Percentiles rank a stretch among this genome's conserved stretches.
These are phyloP conservation scores for Neelides folsomi DNA, from an alignment of 2,888 invertebrate genomes.

Conservation along the genomic window DNA sequence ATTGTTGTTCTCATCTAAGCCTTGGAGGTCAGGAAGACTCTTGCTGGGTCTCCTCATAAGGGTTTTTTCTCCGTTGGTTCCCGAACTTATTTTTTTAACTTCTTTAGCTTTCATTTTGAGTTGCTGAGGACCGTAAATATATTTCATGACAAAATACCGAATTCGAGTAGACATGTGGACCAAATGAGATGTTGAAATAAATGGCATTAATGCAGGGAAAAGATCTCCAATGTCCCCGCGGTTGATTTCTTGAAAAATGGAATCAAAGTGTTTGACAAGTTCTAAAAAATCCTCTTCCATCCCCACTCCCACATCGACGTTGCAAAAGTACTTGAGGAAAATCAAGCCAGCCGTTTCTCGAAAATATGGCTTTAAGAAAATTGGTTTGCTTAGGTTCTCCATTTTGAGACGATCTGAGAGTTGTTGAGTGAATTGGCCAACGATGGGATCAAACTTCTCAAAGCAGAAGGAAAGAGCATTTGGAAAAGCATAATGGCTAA, in stretches of 20 bases:
- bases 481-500: constrained; percentile 34
- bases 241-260: constrained; percentile 81
- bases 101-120: constrained; percentile 35
- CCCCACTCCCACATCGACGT: constrained; percentile 55
- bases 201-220: constrained; percentile 63
- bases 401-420: constrained; percentile 10
- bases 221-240: constrained; percentile 77
- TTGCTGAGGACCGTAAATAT: constrained; percentile 46
- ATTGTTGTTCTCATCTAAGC: constrained; percentile 10
- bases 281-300: constrained; percentile 51
- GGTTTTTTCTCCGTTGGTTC: not conserved
- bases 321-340: constrained; percentile 76
- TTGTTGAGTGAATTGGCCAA: constrained; percentile 22
- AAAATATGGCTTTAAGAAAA: constrained; percentile 43
- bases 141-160: constrained; percentile 55
- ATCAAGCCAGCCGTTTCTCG: constrained; percentile 65
- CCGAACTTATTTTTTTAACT: too few species aligned
- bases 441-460: constrained; percentile 30
- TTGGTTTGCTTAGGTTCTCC: not conserved
- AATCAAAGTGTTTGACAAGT: constrained; percentile 60
- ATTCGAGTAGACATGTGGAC: constrained; percentile 53
- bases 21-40: constrained; percentile 37
- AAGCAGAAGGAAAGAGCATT: constrained; percentile 27
- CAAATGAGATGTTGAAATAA: constrained; percentile 55
- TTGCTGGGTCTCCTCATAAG: constrained; percentile 51